These are phyloP conservation scores for Hartigia nigra DNA, from an alignment of 2,888 invertebrate genomes.

Conservation along the genomic window DNA sequence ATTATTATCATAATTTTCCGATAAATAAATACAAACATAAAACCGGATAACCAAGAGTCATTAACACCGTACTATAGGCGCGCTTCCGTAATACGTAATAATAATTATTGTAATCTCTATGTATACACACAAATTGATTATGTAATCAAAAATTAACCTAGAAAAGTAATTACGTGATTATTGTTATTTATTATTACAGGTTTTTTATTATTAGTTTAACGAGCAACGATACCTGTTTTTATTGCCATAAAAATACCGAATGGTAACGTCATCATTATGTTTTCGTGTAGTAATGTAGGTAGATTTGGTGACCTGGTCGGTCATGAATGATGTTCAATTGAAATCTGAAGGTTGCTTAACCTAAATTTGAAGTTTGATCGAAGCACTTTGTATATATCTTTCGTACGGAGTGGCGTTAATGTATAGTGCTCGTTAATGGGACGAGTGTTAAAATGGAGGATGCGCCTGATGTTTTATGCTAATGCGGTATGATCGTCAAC, in stretches of 20 bases:
- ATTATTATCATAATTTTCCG: neutral
- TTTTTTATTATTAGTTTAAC: neutral
- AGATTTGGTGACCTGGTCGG: neutral
- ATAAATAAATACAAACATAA: neutral
- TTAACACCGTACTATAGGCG: neutral
- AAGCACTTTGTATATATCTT: neutral
- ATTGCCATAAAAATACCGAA: neutral
- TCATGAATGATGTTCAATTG: neutral
- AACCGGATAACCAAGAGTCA: neutral
- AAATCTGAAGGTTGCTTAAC: neutral
- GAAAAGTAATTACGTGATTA: neutral
- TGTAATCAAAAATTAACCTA: neutral
- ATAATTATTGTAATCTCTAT: neutral
- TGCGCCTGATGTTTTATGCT: constrained; percentile 56
- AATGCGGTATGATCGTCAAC: constrained; percentile 47
- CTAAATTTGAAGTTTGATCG: neutral
- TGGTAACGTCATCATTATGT: neutral
- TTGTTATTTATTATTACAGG: neutral
- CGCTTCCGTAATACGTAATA: neutral
- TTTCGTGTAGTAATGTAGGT: neutral
- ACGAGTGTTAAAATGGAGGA: constrained; percentile 38
- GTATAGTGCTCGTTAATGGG: constrained; percentile 5
- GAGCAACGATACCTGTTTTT: neutral
- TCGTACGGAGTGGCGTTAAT: constrained; percentile 30
- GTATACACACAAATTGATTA: neutral